A percentile compares a stretch with the other conserved stretches of the same genome.
Conservation (phyloP, 2,888 invertebrate genomes). For the Clostera curtula region DNA sequence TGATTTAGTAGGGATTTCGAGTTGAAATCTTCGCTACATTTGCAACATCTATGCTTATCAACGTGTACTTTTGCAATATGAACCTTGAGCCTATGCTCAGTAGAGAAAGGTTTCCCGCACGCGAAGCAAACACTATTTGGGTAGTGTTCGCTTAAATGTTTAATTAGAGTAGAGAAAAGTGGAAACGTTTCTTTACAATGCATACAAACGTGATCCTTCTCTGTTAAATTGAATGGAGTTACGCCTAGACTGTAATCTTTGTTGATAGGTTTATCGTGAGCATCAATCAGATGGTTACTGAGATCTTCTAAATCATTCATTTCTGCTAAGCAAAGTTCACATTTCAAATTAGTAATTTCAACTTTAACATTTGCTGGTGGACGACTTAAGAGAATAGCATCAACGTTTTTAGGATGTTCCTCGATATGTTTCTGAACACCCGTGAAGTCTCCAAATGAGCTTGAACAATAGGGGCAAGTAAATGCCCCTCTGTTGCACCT, state of each 20-base stretch:
- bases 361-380: no score
- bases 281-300: slow-evolving; percentile 34
- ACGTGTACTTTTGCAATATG: no score
- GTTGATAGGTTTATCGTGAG: slow-evolving; percentile 29
- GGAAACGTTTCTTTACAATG: slow-evolving; percentile 33
- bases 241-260: slow-evolving; percentile 37
- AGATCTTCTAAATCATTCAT: slow-evolving; percentile 26
- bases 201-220: slow-evolving; percentile 39
- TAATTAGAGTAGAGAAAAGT: slow-evolving; percentile 36
- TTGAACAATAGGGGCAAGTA: slow-evolving; percentile 48
- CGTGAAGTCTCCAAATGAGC: slow-evolving; percentile 24
- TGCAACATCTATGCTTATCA: no score
- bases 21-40: no score
- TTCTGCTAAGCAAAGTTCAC: slow-evolving; percentile 30
- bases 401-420: no score
- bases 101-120: slow-evolving; percentile 64
- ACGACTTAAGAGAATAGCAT: no score
- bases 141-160: slow-evolving; percentile 61
- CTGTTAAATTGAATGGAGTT: slow-evolving; percentile 42
- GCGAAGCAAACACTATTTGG: slow-evolving; percentile 54
- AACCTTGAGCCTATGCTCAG: slow-evolving; percentile 48
- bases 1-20: no score
- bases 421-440: no score
- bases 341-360: slow-evolving; percentile 42
- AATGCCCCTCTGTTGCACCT: slow-evolving; percentile 48